Percentiles rank a stretch among this genome's conserved stretches.
Conservation (phyloP, 2,113 vertebrate genomes). For the Elanus axillaris region DNA sequence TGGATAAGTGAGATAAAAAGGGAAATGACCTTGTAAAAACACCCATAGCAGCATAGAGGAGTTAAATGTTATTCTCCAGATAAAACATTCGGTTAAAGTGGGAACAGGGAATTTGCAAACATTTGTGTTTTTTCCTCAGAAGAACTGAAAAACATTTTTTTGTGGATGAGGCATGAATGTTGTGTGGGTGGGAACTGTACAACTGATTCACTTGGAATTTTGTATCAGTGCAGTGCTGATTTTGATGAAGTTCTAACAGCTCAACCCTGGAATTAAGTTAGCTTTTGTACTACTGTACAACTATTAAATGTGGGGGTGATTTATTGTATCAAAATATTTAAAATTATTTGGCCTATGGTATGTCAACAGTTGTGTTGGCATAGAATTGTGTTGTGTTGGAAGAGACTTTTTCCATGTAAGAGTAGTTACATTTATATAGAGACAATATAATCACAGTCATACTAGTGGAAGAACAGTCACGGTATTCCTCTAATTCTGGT, state of each 20-base stretch:
- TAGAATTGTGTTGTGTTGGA: background rate
- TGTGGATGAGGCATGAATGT: slow-evolving; percentile 19
- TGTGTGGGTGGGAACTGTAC: slow-evolving; percentile 16
- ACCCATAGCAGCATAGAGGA: background rate
- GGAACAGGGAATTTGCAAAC: background rate
- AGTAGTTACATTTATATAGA: background rate
- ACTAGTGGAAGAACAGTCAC: background rate
- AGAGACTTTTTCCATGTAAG: background rate
- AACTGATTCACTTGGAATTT: slow-evolving; percentile 17
- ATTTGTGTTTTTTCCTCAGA: background rate
- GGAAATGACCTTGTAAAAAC: background rate
- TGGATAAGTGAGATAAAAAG: background rate
- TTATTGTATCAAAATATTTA: slow-evolving; percentile 2
- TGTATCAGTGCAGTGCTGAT: background rate
- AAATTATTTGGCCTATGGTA: background rate
- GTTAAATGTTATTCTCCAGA: background rate
- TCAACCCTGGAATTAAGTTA: background rate
- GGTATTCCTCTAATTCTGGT: background rate
- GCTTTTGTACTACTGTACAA: background rate
- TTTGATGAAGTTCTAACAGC: background rate
- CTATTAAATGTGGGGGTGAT: background rate
- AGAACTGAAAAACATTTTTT: slow-evolving; percentile 19
- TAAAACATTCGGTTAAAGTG: background rate
- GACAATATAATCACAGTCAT: background rate
- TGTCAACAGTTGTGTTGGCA: background rate